Evolutionary conservation across 2,113 vertebrate genomes (phyloP).

Genomic region (Calyptommatus sinebrachiatus): DNA sequence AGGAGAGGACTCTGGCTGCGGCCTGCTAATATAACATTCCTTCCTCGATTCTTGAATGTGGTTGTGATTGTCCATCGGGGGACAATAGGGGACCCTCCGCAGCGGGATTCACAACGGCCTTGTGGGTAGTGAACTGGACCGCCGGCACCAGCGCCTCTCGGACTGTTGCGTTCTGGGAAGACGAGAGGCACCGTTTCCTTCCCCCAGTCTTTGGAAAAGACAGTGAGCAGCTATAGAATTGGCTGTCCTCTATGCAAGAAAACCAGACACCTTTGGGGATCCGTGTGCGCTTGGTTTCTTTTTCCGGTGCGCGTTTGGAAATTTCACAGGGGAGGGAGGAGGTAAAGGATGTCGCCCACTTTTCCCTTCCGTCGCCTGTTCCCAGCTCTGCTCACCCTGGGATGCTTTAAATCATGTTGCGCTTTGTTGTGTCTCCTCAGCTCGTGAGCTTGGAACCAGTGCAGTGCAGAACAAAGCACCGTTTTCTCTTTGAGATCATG

Average conservation of each 20-base stretch:
- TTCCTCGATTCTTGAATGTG: fast-evolving
- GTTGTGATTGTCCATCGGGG: fast-evolving
- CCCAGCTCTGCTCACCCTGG: fast-evolving
- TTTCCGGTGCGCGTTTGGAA: conserved; percentile 20
- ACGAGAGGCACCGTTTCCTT: neutral
- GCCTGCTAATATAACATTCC: fast-evolving
- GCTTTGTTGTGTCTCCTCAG: conserved; percentile 40
- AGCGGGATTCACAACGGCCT: neutral
- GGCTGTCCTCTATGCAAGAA: conserved; percentile 54
- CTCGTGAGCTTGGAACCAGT: neutral
- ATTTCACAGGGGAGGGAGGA: neutral
- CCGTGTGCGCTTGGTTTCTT: neutral
- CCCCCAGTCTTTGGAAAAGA: neutral
- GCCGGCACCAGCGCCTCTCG: neutral
- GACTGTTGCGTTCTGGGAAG: fast-evolving
- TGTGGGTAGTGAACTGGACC: fast-evolving
- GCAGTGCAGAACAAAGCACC: neutral
- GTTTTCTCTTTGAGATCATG: neutral
- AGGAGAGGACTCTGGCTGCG: fast-evolving
- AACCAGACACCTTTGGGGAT: neutral
- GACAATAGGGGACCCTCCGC: fast-evolving
- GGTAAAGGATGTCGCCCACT: conserved; percentile 27
- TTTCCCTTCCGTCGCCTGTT: neutral
- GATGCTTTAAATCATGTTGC: conserved; percentile 30
- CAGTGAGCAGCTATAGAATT: neutral